Percentiles rank a stretch among this genome's conserved stretches.
Evolutionary conservation across 2,888 invertebrate genomes (phyloP).

Genomic region (Nephrotoma flavescens): DNA sequence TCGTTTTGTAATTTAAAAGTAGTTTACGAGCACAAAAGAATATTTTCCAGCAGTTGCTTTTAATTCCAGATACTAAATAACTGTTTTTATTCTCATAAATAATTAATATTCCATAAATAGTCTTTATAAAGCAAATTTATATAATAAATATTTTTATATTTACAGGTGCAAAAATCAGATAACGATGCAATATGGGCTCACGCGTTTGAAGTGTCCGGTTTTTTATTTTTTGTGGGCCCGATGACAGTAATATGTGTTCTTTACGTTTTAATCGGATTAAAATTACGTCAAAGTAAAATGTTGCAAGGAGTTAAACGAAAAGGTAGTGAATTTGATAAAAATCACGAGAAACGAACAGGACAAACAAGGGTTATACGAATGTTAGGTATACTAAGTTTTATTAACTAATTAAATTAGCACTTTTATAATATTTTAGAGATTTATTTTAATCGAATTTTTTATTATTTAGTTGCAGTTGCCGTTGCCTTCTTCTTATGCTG

Average conservation of each 20-base stretch:
- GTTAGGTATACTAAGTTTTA: constrained; percentile 42
- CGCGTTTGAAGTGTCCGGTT: constrained; percentile 65
- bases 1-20: no score
- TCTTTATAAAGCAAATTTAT: no score
- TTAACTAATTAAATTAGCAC: no score
- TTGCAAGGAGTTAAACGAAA: constrained; percentile 42
- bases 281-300: constrained; percentile 47
- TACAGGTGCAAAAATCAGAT: neutral
- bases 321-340: constrained; percentile 21
- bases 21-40: no score
- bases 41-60: no score
- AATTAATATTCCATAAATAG: no score
- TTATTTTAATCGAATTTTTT: constrained; percentile 2
- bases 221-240: constrained; percentile 72
- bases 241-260: constrained; percentile 75
- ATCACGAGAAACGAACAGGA: constrained; percentile 39
- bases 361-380: constrained; percentile 60
- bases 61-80: no score
- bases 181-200: constrained; percentile 24
- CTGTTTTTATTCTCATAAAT: no score
- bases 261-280: constrained; percentile 62
- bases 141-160: neutral
- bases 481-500: constrained; percentile 73
- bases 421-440: neutral
- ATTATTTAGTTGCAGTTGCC: constrained; percentile 61